Evolutionary conservation across 1,140 invertebrate species (phyloP).

Genomic region (Grapholita molesta): DNA sequence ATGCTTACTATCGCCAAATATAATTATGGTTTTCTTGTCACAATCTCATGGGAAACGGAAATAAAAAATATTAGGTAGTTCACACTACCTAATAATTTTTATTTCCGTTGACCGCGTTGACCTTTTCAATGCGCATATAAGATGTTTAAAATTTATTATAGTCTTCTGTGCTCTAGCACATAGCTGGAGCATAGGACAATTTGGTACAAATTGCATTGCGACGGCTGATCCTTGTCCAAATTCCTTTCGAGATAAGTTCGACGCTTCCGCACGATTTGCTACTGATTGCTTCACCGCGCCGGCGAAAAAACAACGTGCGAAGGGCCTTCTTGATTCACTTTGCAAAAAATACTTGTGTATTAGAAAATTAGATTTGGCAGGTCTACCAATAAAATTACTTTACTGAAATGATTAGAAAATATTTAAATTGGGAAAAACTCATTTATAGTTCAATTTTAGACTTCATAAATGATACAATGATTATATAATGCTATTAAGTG

Average conservation of each 20-base stretch:
- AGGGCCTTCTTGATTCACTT: not conserved
- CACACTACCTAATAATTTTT: too few species aligned
- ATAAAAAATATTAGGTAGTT: too few species aligned
- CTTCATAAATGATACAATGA: too few species aligned
- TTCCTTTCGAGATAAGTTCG: constrained; percentile 2
- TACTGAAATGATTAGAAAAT: not conserved
- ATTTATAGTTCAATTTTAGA: too few species aligned
- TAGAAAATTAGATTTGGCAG: not conserved
- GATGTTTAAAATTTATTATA: not conserved
- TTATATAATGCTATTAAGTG: too few species aligned
- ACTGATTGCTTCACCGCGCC: not conserved
- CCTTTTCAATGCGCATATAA: too few species aligned
- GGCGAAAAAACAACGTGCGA: not conserved
- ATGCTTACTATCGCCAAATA: too few species aligned
- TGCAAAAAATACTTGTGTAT: not conserved
- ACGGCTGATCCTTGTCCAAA: not conserved
- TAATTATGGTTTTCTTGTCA: too few species aligned
- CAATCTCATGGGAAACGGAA: too few species aligned
- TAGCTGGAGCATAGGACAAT: not conserved
- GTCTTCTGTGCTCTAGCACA: not conserved
- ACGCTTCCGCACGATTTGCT: not conserved
- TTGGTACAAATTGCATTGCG: not conserved
- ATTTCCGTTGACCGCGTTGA: too few species aligned
- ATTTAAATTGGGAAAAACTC: too few species aligned
- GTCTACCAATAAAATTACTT: not conserved